Percentiles rank a stretch among this genome's conserved stretches.
phyloP scores from a whole-genome alignment of 2,113 vertebrate genomes.

The Semicossyphus pulcher region DNA sequence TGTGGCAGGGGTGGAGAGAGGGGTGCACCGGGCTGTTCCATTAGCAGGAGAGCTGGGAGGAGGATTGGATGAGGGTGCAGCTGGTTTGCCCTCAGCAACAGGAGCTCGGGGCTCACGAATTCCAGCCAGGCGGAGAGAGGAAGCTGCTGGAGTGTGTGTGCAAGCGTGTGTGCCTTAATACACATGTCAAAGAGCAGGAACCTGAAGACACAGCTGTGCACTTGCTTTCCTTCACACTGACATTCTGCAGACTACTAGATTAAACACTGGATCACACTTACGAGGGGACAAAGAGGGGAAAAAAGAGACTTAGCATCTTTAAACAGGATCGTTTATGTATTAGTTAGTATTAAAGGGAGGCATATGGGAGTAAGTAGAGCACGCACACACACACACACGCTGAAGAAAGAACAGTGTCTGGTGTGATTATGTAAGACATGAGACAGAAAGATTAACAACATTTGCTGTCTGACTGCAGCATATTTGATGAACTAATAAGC shows the following conservation, averaged over 20 bases:
- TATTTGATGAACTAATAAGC: slow-evolving; percentile 7
- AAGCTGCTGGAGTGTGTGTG: slow-evolving; percentile 26
- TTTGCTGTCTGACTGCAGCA: neutral
- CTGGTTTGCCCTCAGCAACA: slow-evolving; percentile 73
- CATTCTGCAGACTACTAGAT: neutral
- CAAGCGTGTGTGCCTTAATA: slow-evolving; percentile 3
- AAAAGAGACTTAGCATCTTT: neutral
- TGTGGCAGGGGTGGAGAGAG: slow-evolving; percentile 68
- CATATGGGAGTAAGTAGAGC: too few relatives aligned
- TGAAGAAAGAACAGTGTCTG: too few relatives aligned
- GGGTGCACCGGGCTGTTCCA: slow-evolving; percentile 61
- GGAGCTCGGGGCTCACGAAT: slow-evolving; percentile 63
- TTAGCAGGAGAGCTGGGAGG: slow-evolving; percentile 40
- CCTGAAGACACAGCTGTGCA: slow-evolving; percentile 16
- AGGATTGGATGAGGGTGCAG: slow-evolving; percentile 61
- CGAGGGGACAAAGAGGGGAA: too few relatives aligned
- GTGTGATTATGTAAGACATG: neutral
- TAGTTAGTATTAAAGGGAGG: too few relatives aligned
- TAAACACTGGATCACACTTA: too few relatives aligned
- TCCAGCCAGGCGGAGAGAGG: slow-evolving; percentile 49
- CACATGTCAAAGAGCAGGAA: slow-evolving; percentile 13
- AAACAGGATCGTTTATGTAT: neutral
- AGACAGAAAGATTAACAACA: slow-evolving; percentile 6
- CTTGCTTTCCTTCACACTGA: slow-evolving; percentile 23
- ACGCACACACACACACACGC: too few relatives aligned